These are phyloP conservation scores for Solea senegalensis DNA, from an alignment of 2,113 vertebrate genomes.

Conservation along the genomic window DNA sequence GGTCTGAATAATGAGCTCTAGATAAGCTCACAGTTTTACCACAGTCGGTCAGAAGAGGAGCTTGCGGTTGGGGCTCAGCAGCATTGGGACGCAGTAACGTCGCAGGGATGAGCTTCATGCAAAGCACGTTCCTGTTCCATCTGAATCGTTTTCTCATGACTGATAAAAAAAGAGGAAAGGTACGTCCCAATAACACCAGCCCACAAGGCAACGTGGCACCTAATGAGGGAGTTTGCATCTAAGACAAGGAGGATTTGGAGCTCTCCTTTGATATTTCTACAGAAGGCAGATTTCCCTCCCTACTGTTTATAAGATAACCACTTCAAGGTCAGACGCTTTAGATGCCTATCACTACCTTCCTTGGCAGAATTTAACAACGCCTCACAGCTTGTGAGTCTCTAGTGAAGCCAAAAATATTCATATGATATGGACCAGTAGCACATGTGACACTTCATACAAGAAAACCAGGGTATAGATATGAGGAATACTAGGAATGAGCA, in stretches of 20 bases:
- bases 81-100: constrained; percentile 27
- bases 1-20: constrained; percentile 50
- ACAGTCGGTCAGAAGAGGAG: constrained; percentile 38
- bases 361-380: constrained; percentile 61
- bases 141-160: constrained; percentile 64
- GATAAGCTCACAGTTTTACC: constrained; percentile 34
- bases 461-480: constrained; percentile 7
- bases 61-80: neutral
- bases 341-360: constrained; percentile 69
- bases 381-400: constrained; percentile 45
- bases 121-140: constrained; percentile 59
- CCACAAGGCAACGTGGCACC: constrained; percentile 54
- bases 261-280: constrained; percentile 65
- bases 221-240: constrained; percentile 73
- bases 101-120: constrained; percentile 46
- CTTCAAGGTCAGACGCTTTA: constrained; percentile 74
- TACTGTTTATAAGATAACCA: constrained; percentile 69
- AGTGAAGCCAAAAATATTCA: constrained; percentile 53
- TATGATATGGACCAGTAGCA: constrained; percentile 32
- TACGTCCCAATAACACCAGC: constrained; percentile 46
- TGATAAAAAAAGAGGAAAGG: constrained; percentile 66
- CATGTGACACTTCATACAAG: constrained; percentile 19
- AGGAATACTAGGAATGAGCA: too few species aligned
- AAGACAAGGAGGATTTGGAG: constrained; percentile 66
- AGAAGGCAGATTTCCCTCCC: constrained; percentile 55